phyloP scores from a whole-genome alignment of 37 sponge, comb jelly and placozoan species.

The Amphimedon queenslandica region DNA sequence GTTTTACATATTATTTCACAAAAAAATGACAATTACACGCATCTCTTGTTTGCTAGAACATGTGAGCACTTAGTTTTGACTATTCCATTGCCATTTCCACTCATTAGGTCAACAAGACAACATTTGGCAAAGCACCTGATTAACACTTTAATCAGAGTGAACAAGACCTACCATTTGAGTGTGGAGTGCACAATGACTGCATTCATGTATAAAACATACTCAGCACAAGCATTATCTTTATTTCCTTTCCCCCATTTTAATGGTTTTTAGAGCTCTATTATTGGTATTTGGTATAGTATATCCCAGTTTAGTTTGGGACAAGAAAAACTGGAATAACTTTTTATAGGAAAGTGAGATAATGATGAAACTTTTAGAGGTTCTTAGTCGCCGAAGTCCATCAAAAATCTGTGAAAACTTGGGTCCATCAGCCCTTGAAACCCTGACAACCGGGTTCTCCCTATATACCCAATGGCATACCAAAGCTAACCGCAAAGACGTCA shows the following conservation, averaged over 20 bases:
- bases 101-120: constrained; percentile 15
- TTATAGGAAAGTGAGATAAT: too few species aligned
- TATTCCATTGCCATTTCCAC: not conserved
- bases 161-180: constrained; percentile 12
- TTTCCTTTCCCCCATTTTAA: constrained; percentile 39
- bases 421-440: too few species aligned
- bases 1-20: not conserved
- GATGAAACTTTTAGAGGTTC: too few species aligned
- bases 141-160: constrained; percentile 23
- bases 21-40: not conserved
- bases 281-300: too few species aligned
- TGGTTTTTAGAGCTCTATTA: not conserved
- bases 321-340: too few species aligned
- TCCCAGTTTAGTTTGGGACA: too few species aligned
- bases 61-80: not conserved
- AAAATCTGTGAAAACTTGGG: too few species aligned
- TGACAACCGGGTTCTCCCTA: too few species aligned
- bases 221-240: constrained; percentile 13
- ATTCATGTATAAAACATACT: constrained; percentile 21
- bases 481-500: too few species aligned
- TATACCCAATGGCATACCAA: too few species aligned
- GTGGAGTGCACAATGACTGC: constrained; percentile 15
- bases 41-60: not conserved
- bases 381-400: too few species aligned
- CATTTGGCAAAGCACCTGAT: constrained; percentile 55